Percentiles rank a stretch among this genome's conserved stretches.
phyloP scores from a whole-genome alignment of 1,140 invertebrate species.

The Bombus polaris region DNA sequence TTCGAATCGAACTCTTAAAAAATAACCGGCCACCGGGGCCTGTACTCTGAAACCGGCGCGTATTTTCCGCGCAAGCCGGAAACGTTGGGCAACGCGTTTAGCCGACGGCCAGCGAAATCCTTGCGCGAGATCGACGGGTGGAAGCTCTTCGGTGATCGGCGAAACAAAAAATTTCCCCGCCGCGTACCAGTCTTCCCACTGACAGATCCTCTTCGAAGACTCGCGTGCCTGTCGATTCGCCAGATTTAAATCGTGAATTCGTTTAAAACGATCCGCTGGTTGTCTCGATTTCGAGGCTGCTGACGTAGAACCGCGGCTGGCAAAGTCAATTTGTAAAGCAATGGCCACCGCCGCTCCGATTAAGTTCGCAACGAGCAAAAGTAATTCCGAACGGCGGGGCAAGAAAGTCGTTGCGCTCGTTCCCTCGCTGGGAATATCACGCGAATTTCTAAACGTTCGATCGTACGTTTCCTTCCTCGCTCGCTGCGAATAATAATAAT shows the following conservation, averaged over 20 bases:
- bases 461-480: slow-evolving; percentile 6
- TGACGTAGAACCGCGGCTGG: slow-evolving; percentile 5
- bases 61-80: slow-evolving; percentile 4
- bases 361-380: slow-evolving; percentile 12
- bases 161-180: slow-evolving; percentile 52
- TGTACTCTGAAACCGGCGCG: background rate
- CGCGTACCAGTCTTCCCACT: slow-evolving; percentile 42
- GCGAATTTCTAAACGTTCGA: slow-evolving; percentile 24
- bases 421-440: slow-evolving; percentile 2
- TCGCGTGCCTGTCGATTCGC: slow-evolving; percentile 44
- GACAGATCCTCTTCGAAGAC: slow-evolving; percentile 51
- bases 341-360: background rate
- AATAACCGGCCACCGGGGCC: background rate
- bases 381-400: background rate
- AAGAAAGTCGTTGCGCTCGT: background rate
- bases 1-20: slow-evolving; percentile 2
- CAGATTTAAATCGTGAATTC: slow-evolving; percentile 46
- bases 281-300: slow-evolving; percentile 22
- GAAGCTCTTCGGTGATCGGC: slow-evolving; percentile 9
- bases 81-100: slow-evolving; percentile 35
- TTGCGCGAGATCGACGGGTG: slow-evolving; percentile 36
- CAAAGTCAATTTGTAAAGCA: slow-evolving; percentile 14
- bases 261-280: slow-evolving; percentile 32
- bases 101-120: slow-evolving; percentile 34
- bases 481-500: slow-evolving; percentile 43